These are phyloP conservation scores for Drosophila infuscata DNA, from an alignment of 2,888 invertebrate genomes.

Conservation along the genomic window DNA sequence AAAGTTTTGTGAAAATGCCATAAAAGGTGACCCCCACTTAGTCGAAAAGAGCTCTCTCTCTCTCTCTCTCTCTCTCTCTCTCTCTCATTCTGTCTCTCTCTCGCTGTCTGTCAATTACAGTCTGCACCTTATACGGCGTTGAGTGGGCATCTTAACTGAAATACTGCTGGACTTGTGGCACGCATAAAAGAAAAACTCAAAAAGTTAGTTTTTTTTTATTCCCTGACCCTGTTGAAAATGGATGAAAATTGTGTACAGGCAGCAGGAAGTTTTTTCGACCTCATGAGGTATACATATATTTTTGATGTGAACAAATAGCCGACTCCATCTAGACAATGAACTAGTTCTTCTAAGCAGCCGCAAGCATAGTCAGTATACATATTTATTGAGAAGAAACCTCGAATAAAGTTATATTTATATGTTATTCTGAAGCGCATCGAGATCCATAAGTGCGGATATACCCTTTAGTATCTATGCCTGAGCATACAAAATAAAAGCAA, in stretches of 20 bases:
- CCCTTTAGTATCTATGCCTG: not conserved
- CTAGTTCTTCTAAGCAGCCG: not conserved
- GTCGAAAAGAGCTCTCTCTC: conserved; percentile 8
- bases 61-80: not conserved
- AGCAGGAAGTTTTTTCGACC: not conserved
- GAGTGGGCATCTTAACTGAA: conserved; percentile 1
- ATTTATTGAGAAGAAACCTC: not conserved
- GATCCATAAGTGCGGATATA: not conserved
- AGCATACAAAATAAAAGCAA: not conserved
- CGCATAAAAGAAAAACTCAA: conserved; percentile 48
- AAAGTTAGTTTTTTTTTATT: conserved; percentile 46
- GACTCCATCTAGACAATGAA: not conserved
- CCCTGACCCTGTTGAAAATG: not conserved
- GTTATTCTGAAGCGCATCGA: not conserved
- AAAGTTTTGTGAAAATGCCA: conserved; percentile 60
- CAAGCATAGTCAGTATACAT: not conserved
- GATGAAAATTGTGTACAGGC: not conserved
- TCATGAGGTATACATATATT: not conserved
- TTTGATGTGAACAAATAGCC: not conserved
- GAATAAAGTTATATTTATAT: not conserved
- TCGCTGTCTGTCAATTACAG: conserved; percentile 59
- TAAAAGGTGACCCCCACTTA: conserved; percentile 50
- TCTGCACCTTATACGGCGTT: conserved; percentile 30
- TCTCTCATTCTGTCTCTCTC: not conserved
- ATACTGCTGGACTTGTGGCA: conserved; percentile 23